phyloP scores from a whole-genome alignment of 2,113 vertebrate genomes.

The Eublepharis macularius region DNA sequence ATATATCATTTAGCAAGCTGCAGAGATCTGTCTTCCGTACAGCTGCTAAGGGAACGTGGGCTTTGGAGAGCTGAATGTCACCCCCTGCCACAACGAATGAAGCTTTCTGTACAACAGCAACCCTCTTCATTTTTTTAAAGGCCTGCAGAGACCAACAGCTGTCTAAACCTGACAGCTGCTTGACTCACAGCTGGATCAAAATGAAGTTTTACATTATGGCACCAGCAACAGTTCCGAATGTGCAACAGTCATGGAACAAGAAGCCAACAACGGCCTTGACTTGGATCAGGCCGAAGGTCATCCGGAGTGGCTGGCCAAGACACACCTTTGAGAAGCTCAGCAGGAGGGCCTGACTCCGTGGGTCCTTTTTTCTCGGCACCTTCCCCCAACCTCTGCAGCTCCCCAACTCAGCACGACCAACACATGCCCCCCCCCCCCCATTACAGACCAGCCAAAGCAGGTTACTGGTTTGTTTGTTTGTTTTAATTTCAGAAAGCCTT shows the following conservation, averaged over 20 bases:
- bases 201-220: not conserved
- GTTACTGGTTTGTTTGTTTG: no score
- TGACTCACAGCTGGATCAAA: not conserved
- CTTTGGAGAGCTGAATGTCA: not conserved
- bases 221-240: not conserved
- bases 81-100: not conserved
- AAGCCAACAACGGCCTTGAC: not conserved
- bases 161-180: not conserved
- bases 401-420: no score
- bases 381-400: no score
- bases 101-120: not conserved
- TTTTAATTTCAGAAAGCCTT: no score
- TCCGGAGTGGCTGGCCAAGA: not conserved
- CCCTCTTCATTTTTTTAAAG: not conserved
- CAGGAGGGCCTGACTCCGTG: not conserved
- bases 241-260: not conserved
- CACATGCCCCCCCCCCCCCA: no score
- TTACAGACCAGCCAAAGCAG: no score
- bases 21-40: not conserved
- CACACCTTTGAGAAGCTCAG: not conserved
- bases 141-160: not conserved
- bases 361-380: not conserved
- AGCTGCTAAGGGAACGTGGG: not conserved
- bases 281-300: not conserved
- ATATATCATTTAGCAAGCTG: not conserved